Evolutionary conservation across 1,140 invertebrate species (phyloP).

Genomic region (Philopotamus ludificatus): DNA sequence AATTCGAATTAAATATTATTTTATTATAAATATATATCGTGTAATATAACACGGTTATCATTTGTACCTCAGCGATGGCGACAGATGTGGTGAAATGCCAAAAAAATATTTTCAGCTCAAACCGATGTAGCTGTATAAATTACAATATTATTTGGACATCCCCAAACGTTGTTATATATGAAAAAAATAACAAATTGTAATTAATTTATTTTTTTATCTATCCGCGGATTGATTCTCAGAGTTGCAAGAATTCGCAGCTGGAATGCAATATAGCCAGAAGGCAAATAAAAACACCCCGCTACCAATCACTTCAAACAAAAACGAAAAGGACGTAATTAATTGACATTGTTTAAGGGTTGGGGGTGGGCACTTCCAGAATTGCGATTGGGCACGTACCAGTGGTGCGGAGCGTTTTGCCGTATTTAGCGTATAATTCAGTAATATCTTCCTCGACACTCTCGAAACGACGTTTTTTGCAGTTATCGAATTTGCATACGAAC

Average conservation of each 20-base stretch:
- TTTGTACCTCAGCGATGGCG: too few species aligned
- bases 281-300: conserved; percentile 30
- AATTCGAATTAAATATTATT: not conserved
- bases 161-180: conserved; percentile 21
- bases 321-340: conserved; percentile 34
- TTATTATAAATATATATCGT: not conserved
- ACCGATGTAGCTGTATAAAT: not conserved
- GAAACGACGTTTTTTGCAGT: not conserved
- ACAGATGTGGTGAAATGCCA: not conserved
- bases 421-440: too few species aligned
- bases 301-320: conserved; percentile 36
- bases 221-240: too few species aligned
- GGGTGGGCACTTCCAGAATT: conserved; percentile 4
- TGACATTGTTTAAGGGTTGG: conserved; percentile 26
- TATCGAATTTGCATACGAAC: conserved; percentile 25
- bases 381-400: conserved; percentile 19
- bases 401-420: not conserved
- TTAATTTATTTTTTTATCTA: too few species aligned
- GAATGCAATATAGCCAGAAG: conserved; percentile 33
- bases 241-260: not conserved
- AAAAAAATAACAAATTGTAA: too few species aligned
- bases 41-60: not conserved
- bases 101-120: not conserved
- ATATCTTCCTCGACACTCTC: not conserved
- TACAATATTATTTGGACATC: conserved; percentile 5